These are phyloP conservation scores for Silurus lanzhouensis DNA, from an alignment of 2,797 vertebrate species.

Conservation along the genomic window DNA sequence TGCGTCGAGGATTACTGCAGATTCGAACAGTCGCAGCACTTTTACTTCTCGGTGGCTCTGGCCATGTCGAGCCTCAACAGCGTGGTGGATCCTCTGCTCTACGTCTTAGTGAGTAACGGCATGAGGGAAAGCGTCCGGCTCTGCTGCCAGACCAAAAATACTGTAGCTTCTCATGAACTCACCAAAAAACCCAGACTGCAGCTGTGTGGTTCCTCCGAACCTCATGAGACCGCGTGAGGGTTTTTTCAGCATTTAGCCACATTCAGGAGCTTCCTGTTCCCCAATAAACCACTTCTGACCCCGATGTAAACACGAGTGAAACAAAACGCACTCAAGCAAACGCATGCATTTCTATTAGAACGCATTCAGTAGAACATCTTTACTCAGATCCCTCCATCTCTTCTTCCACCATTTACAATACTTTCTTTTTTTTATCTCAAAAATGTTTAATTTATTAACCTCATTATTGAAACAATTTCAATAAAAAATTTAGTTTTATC, in stretches of 20 bases:
- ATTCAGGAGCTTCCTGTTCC: not conserved
- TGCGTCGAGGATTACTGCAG: slow-evolving; percentile 56
- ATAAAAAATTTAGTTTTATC: not conserved
- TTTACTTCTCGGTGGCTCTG: slow-evolving; percentile 69
- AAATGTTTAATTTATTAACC: not conserved
- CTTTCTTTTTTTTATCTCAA: not conserved
- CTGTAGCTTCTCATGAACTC: not conserved
- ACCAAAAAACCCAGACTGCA: not conserved
- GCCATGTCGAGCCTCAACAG: slow-evolving; percentile 78
- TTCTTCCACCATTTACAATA: not conserved
- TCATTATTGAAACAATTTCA: not conserved
- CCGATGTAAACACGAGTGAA: not conserved
- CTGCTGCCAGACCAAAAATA: slow-evolving; percentile 50
- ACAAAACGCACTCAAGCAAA: not conserved
- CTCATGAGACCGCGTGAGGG: not conserved
- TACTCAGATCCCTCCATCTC: not conserved
- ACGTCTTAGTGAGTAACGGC: slow-evolving; percentile 74
- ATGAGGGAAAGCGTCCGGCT: slow-evolving; percentile 64
- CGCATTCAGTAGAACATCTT: not conserved
- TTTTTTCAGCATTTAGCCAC: not conserved
- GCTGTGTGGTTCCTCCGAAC: not conserved
- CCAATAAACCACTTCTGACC: no score
- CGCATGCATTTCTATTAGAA: no score
- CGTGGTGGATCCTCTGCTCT: slow-evolving; percentile 78
- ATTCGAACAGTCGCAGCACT: slow-evolving; percentile 69